Base-by-base conservation (phyloP, 2,888 invertebrate genomes). In the Drosophila percnosoma region DNA sequence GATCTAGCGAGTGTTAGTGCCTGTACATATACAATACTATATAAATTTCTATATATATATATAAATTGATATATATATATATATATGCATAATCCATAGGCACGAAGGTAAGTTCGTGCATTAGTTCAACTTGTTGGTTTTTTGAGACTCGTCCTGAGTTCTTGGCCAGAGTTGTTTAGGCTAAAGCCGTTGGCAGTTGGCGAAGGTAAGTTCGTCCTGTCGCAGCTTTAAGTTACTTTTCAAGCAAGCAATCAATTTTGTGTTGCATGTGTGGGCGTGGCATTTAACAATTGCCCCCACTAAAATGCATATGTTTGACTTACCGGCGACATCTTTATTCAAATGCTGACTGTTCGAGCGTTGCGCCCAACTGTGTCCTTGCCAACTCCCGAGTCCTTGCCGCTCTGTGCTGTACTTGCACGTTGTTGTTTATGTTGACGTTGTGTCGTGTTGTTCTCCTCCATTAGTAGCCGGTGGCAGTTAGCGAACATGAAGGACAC, bases 41-140 rank as follows among this genome's bases (percentile, higher is more conserved):
- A 58, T 54, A 52, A 18, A 58, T 58, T 52, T 57, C 18, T 51
- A 57, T 73, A 52, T 34, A 38, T 57, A 54, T 60, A n/a, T 62
- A 21, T 51, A 31, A 68, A 36, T 59, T 59, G 34, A 21, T 38
- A 67, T 58, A n/a, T 62, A 15, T 40, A 51, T 49, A 60, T 31
- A 45, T 45, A 65, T 38, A 27, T 58, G 4, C 52, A 38, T 68
- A 59, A 31, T 60, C 42, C 45, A 49, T 75, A 75, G 81, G 73
- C 87, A 89, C 89, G 87, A 87, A 87, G 87, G 87, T 87, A 87
- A 87, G 87, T 87, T 87, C 87, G 87, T 90, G 87, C 73, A 72
- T 69, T 74, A 81, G 79, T 73, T 67, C 72, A 58, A 69, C 75
- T 78, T 68, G 68, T 63, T 62, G 57, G 38, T 15, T 29, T 57